Base-by-base conservation (phyloP, 2,797 vertebrate genomes). In the Streptopelia turtur region DNA sequence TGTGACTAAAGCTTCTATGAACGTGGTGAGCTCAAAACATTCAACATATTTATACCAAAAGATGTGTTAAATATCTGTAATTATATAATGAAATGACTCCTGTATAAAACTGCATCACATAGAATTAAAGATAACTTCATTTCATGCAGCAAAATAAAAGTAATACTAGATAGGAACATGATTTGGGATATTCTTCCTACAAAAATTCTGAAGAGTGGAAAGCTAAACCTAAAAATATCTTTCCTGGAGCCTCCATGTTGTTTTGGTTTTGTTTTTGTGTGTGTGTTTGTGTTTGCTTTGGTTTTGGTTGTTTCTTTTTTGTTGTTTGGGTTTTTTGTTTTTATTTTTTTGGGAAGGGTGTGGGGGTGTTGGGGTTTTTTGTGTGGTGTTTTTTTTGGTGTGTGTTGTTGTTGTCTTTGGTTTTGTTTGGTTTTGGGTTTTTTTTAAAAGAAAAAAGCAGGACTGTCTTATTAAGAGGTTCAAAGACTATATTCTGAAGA, bases 31-130 rank as follows among this genome's bases (percentile, higher is more conserved):
- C 23, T 87, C 33, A 86, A 57, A 74, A 55, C 21, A 66, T 52
- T 88, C 76, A 72, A 55, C 9, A 17, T 81, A 85, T 93, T 94
- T 77, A 68, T 89, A 70, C 27, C 12, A 83, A 91, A 93, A 80
- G 23, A 17, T 55, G 33, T 23, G 63, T 87, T 92, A 80, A 93
- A 85, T 94, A 65, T 64, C 28, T 88, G 37, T 65, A 91, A 89
- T 85, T 89, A 70, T 59, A 35, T 56, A 83, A 91, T 53, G 30
- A 83, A 83, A 75, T 28, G 0, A 72, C 41, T 76, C 30, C 55
- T 0, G 0, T 61, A 31, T 75, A 80, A 84, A 87, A 88, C 21
- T 61, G 13, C 52, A 28, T 59, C 20, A 55, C 15, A 12, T 5
- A 65, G 75, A 74, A 72, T 87, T 86, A 80, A 80, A 87, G 22